phyloP scores from a whole-genome alignment of 2,888 invertebrate genomes.

The Archips crataeganus region DNA sequence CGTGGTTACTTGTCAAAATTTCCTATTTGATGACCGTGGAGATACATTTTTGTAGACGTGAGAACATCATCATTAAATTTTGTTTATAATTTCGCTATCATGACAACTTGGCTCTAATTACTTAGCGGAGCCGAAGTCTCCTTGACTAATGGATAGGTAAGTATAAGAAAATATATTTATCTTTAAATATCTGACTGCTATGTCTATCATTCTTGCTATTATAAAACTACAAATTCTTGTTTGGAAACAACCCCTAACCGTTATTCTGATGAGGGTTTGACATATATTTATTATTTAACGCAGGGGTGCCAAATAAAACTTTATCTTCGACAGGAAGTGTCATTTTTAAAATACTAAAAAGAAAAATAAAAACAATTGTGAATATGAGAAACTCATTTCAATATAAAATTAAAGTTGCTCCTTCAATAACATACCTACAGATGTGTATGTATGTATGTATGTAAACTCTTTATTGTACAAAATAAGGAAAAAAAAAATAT shows the following conservation, averaged over 20 bases:
- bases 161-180: no score
- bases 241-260: neutral
- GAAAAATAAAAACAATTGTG: no score
- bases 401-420: neutral
- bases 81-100: neutral
- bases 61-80: constrained; percentile 25
- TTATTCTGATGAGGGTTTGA: neutral
- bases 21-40: constrained; percentile 62
- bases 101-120: neutral
- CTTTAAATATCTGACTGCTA: no score
- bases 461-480: no score
- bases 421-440: no score
- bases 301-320: constrained; percentile 1
- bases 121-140: no score
- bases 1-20: constrained; percentile 60
- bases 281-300: neutral
- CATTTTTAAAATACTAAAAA: neutral
- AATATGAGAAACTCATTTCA: no score
- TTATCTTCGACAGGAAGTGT: neutral
- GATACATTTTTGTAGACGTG: constrained; percentile 41
- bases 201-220: no score
- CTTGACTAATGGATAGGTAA: no score
- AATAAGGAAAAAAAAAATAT: no score
- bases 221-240: neutral
- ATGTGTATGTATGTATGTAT: no score